phyloP scores from a whole-genome alignment of 2,113 vertebrate genomes.

The Chionodraco myersi region DNA sequence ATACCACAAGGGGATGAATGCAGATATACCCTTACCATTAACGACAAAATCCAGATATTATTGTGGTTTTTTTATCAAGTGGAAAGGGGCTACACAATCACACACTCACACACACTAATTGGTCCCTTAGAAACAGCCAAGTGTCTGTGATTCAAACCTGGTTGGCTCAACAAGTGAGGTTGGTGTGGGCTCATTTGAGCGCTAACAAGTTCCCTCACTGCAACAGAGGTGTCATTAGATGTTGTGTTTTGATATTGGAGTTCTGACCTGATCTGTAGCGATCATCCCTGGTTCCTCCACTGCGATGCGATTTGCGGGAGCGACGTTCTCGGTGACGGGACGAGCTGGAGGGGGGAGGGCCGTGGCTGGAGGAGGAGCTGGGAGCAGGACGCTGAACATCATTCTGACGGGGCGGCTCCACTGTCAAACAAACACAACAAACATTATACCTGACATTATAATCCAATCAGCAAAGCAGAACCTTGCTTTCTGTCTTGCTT shows the following conservation, averaged over 20 bases:
- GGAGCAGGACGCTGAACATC: constrained; percentile 87
- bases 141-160: constrained; percentile 36
- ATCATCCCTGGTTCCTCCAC: constrained; percentile 93
- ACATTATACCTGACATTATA: not conserved
- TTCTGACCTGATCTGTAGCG: constrained; percentile 93
- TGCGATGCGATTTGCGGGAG: constrained; percentile 74
- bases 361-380: constrained; percentile 80
- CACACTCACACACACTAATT: constrained; percentile 35
- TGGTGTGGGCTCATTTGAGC: not conserved
- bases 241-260: not conserved
- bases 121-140: constrained; percentile 51
- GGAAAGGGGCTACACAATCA: too few relatives aligned
- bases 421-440: constrained; percentile 57
- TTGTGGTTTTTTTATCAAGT: too few relatives aligned
- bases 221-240: constrained; percentile 9
- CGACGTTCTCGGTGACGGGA: constrained; percentile 87
- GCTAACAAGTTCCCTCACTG: not conserved
- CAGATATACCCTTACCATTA: too few relatives aligned
- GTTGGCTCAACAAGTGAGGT: constrained; percentile 2
- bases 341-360: constrained; percentile 70
- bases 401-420: constrained; percentile 86
- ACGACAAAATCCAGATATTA: too few relatives aligned
- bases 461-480: not conserved
- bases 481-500: not conserved
- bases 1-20: too few relatives aligned